Conservation (phyloP, 2,888 invertebrate species). For the Tanytarsus gracilentus region DNA sequence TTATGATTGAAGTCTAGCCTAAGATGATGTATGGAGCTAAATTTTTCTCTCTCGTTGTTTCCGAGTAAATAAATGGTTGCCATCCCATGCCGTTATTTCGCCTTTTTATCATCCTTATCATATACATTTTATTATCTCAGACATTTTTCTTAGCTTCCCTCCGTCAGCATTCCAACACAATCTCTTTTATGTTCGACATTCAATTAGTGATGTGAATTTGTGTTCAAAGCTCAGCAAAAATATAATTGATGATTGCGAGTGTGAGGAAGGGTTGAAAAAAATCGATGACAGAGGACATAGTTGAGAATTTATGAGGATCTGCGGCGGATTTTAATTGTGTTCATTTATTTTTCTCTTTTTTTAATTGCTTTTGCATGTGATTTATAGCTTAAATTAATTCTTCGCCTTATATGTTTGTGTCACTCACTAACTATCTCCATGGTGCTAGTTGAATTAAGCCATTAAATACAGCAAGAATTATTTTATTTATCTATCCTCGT, state of each 20-base stretch:
- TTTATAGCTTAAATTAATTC: background rate
- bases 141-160: background rate
- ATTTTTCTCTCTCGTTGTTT: too few relatives aligned
- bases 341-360: background rate
- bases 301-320: conserved; percentile 1
- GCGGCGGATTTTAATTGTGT: background rate
- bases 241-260: too few relatives aligned
- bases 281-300: background rate
- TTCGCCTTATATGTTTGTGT: conserved; percentile 14
- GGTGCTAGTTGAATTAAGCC: too few relatives aligned
- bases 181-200: background rate
- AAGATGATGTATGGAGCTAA: too few relatives aligned
- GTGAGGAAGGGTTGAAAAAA: too few relatives aligned
- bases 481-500: conserved; percentile 28
- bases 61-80: too few relatives aligned
- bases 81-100: background rate
- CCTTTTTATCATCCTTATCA: conserved; percentile 1
- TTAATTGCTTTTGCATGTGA: background rate
- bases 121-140: background rate
- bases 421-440: too few relatives aligned
- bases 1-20: too few relatives aligned
- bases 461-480: conserved; percentile 28
- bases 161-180: background rate
- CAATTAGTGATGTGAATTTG: too few relatives aligned
- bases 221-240: too few relatives aligned